Conservation (phyloP, 2,113 vertebrate species). For the Trochalopteron elliotii region DNA sequence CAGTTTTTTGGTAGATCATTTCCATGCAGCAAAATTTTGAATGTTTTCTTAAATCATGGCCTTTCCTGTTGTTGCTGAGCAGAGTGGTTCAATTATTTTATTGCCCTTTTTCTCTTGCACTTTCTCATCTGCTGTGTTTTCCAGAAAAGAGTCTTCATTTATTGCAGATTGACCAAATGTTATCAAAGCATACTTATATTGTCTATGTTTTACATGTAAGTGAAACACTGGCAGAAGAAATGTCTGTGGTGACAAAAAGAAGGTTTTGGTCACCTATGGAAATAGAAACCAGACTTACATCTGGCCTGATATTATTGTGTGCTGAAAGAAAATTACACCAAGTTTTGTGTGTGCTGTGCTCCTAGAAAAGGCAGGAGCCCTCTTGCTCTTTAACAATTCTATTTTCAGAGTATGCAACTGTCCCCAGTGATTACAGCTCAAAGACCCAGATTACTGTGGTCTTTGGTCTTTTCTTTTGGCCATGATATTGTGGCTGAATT, state of each 20-base stretch:
- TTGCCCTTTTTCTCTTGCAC: neutral
- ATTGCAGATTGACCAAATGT: neutral
- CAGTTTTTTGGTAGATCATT: neutral
- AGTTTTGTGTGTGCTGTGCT: neutral
- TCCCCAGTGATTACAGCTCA: neutral
- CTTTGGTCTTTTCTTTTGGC: slow-evolving; percentile 3
- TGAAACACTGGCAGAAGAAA: neutral
- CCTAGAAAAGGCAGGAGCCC: neutral
- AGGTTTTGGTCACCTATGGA: neutral
- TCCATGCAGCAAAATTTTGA: neutral
- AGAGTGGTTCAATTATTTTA: neutral
- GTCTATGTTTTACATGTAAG: neutral
- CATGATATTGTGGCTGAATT: neutral
- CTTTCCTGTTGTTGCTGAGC: neutral
- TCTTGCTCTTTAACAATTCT: neutral
- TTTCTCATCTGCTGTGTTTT: neutral
- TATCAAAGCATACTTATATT: neutral
- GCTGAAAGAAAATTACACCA: neutral
- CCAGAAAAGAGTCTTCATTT: neutral
- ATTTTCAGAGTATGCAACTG: neutral
- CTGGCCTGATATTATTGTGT: neutral
- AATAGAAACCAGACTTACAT: neutral
- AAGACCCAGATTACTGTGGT: neutral
- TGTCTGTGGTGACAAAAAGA: neutral
- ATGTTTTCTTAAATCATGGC: neutral